Percentiles rank a stretch among this genome's conserved stretches.
These are phyloP conservation scores for Hyperopisus bebe DNA, from an alignment of 2,113 vertebrate genomes.

Conservation along the genomic window DNA sequence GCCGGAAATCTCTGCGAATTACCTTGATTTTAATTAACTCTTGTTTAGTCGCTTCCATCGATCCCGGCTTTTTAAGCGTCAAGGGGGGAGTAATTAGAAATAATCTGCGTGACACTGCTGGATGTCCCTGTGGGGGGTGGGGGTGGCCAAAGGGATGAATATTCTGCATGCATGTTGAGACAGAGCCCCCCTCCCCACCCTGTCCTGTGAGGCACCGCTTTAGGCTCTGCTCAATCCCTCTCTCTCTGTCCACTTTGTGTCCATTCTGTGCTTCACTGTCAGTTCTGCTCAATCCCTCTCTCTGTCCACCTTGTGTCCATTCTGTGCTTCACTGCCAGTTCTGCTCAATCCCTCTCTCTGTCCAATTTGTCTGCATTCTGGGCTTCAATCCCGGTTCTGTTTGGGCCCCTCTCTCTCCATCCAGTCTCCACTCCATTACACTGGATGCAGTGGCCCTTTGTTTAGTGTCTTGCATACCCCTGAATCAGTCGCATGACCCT, in stretches of 20 bases:
- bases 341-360: not conserved
- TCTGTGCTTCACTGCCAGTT: not conserved
- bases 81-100: conserved; percentile 31
- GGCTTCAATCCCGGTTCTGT: not conserved
- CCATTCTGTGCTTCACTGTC: not conserved
- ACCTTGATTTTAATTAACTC: conserved; percentile 42
- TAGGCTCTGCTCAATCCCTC: not conserved
- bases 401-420: not conserved
- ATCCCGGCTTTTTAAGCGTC: conserved; percentile 34
- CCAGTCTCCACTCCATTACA: not conserved
- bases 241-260: not conserved
- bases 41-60: conserved; percentile 33
- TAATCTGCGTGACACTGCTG: conserved; percentile 24
- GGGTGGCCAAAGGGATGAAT: not conserved
- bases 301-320: not conserved
- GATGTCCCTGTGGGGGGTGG: conserved; percentile 3
- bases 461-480: not conserved
- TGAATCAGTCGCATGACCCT: not conserved
- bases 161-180: not conserved
- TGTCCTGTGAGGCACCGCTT: not conserved
- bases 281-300: not conserved
- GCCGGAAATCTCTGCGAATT: conserved; percentile 41
- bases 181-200: not conserved
- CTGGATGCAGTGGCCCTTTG: not conserved
- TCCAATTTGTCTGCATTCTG: not conserved